Percentiles rank a stretch among this genome's conserved stretches.
phyloP scores from a whole-genome alignment of 2,797 vertebrate genomes.

The Microcaecilia unicolor region DNA sequence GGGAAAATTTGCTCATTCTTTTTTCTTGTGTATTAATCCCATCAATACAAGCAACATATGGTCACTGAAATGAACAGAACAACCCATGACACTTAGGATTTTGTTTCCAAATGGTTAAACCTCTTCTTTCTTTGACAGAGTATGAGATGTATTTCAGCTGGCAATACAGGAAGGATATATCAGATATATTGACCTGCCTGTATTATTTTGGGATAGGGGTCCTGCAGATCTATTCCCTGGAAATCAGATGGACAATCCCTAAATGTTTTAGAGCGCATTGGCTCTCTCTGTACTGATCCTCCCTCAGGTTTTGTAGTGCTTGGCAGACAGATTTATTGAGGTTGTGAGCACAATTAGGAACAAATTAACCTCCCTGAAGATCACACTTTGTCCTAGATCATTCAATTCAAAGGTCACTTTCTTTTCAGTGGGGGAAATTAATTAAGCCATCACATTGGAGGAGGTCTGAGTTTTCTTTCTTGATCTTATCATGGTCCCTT shows the following conservation, averaged over 20 bases:
- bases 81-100: too few species aligned
- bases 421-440: slow-evolving; percentile 21
- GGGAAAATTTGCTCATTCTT: too few species aligned
- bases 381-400: slow-evolving; percentile 20
- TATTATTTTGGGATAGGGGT: slow-evolving; percentile 2
- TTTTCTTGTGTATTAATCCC: too few species aligned
- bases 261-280: slow-evolving; percentile 32
- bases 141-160: neutral
- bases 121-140: neutral
- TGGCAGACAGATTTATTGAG: slow-evolving; percentile 41
- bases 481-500: slow-evolving; percentile 29
- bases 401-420: slow-evolving; percentile 17
- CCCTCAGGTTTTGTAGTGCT: slow-evolving; percentile 25
- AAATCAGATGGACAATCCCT: slow-evolving; percentile 21
- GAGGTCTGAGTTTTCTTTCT: slow-evolving; percentile 19
- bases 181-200: neutral
- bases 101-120: too few species aligned
- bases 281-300: slow-evolving; percentile 16
- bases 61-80: too few species aligned
- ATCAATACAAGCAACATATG: too few species aligned
- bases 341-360: slow-evolving; percentile 43
- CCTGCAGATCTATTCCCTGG: slow-evolving; percentile 11
- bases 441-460: slow-evolving; percentile 26
- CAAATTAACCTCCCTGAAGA: slow-evolving; percentile 44
- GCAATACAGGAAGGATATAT: neutral